A percentile compares a stretch with the other conserved stretches of the same genome.
Conservation (phyloP, 2,113 vertebrate genomes). For the Xyrauchen texanus region DNA sequence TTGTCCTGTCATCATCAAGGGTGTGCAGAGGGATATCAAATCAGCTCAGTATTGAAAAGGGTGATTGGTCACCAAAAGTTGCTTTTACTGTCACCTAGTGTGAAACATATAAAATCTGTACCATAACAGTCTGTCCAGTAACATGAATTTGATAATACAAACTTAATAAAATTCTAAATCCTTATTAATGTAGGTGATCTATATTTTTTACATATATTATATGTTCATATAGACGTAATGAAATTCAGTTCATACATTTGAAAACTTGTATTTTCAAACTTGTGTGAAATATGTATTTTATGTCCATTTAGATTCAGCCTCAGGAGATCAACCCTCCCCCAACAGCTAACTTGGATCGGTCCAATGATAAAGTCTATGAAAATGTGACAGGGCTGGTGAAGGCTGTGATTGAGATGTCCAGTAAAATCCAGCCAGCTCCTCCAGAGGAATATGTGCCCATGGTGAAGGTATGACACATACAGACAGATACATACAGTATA, state of each 20-base stretch:
- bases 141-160: slow-evolving; percentile 1
- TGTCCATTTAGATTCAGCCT: slow-evolving; percentile 84
- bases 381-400: slow-evolving; percentile 97
- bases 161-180: not conserved
- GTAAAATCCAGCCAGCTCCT: slow-evolving; percentile 93
- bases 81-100: slow-evolving; percentile 36
- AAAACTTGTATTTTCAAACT: too few species aligned
- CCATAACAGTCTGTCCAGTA: not conserved
- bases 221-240: not conserved
- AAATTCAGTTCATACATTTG: too few species aligned
- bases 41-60: not conserved
- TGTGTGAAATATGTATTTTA: not conserved
- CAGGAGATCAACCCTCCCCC: slow-evolving; percentile 97
- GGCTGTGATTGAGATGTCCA: slow-evolving; percentile 98
- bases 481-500: not conserved
- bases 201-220: not conserved
- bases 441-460: slow-evolving; percentile 97
- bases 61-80: slow-evolving; percentile 1
- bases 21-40: not conserved
- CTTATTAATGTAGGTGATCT: not conserved
- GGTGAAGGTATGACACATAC: slow-evolving; percentile 82
- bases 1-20: not conserved
- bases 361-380: slow-evolving; percentile 97
- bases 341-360: slow-evolving; percentile 95
- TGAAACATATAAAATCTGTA: slow-evolving; percentile 11